Evolutionary conservation across 2,888 invertebrate species (phyloP).

Genomic region (Ectemnius cavifrons): DNA sequence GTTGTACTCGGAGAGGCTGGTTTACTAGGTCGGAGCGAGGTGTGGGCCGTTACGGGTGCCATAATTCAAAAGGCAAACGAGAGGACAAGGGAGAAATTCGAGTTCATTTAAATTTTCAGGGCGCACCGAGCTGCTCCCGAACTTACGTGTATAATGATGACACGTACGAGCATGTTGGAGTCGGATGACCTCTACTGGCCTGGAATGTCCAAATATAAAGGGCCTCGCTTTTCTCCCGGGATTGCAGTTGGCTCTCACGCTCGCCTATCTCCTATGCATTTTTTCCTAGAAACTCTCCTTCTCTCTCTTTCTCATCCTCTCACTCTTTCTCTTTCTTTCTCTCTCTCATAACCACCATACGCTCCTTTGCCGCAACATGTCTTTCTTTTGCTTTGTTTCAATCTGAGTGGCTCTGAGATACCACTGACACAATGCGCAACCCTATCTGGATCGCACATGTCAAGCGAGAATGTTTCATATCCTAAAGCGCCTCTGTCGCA

Average conservation of each 20-base stretch:
- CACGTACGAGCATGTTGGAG: neutral
- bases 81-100: neutral
- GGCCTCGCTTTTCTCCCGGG: neutral
- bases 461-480: too few species aligned
- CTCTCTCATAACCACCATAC: neutral
- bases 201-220: constrained; percentile 4
- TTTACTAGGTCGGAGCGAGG: too few species aligned
- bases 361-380: neutral
- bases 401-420: neutral
- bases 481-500: too few species aligned
- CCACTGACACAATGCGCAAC: neutral
- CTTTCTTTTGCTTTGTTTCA: neutral
- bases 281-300: neutral
- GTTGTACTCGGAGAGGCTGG: too few species aligned
- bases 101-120: constrained; percentile 1
- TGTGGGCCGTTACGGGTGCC: too few species aligned
- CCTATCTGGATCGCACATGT: too few species aligned
- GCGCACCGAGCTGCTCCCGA: neutral
- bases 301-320: neutral
- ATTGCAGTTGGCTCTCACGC: neutral
- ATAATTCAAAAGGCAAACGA: too few species aligned
- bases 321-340: neutral
- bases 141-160: constrained; percentile 6
- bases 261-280: neutral
- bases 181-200: constrained; percentile 6